A percentile compares a stretch with the other conserved stretches of the same genome.
These are phyloP conservation scores for Virgularia gustaviana DNA, from an alignment of 92 coral and sea anemone species.

Conservation along the genomic window DNA sequence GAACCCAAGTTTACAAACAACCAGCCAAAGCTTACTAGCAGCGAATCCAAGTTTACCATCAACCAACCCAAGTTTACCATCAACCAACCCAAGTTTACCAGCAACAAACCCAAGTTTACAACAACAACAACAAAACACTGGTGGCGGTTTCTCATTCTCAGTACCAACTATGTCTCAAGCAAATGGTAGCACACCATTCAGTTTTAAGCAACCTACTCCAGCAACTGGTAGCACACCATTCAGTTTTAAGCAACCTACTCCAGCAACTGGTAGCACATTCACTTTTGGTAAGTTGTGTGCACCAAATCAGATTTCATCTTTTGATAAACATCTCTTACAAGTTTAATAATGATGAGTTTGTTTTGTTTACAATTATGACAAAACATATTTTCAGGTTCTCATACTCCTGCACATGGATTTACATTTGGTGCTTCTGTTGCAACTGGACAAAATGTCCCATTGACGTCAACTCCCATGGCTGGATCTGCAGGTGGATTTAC, in stretches of 20 bases:
- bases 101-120: background rate
- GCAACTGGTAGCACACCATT: background rate
- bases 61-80: too few species aligned
- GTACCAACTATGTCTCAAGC: background rate
- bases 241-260: background rate
- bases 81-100: too few species aligned
- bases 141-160: constrained; percentile 7
- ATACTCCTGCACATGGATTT: constrained; percentile 8
- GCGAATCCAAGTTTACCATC: too few species aligned
- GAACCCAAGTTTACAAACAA: too few species aligned
- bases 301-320: background rate
- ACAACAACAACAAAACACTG: background rate
- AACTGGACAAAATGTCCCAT: background rate
- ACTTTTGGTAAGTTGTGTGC: constrained; percentile 6
- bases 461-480: constrained; percentile 33
- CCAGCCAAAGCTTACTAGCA: too few species aligned
- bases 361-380: too few species aligned
- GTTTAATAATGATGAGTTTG: background rate
- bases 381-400: constrained; percentile 33
- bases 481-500: constrained; percentile 15
- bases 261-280: constrained; percentile 7
- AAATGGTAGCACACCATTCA: background rate
- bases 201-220: background rate
- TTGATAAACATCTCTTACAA: background rate
- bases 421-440: background rate